Evolutionary conservation across 2,797 vertebrate genomes (phyloP).

Genomic region (Brachyrhaphis roseni): DNA sequence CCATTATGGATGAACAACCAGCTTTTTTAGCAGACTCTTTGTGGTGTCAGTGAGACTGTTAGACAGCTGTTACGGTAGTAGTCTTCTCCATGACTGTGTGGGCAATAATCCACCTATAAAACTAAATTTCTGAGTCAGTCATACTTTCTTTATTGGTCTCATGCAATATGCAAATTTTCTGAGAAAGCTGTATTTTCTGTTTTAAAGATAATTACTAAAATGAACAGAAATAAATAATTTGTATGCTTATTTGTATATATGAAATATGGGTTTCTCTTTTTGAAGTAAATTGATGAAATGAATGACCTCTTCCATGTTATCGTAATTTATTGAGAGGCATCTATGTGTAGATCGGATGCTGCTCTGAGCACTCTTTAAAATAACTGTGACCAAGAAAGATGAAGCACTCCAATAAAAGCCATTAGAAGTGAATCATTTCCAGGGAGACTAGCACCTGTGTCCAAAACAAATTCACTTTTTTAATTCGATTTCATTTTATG

Average conservation of each 20-base stretch:
- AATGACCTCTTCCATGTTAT: not conserved
- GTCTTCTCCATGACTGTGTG: not conserved
- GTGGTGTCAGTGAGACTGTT: not conserved
- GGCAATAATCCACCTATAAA: not conserved
- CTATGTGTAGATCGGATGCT: not conserved
- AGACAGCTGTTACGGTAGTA: not conserved
- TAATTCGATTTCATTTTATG: conserved; percentile 12
- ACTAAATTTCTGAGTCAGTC: not conserved
- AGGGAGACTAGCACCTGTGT: conserved; percentile 36
- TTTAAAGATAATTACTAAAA: not conserved
- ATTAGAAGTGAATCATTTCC: conserved; percentile 51
- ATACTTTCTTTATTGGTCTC: not conserved
- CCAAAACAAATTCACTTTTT: conserved; percentile 35
- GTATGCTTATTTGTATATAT: not conserved
- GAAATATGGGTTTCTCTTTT: not conserved
- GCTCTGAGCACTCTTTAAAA: not conserved
- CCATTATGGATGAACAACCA: not conserved
- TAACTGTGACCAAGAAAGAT: conserved; percentile 5
- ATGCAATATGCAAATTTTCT: not conserved
- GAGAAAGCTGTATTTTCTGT: not conserved
- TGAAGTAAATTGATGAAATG: not conserved
- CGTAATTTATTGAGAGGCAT: not conserved
- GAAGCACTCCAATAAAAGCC: conserved; percentile 31
- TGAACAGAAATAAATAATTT: not conserved
- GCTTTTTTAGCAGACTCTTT: not conserved